Percentiles rank a stretch among this genome's conserved stretches.
Conservation (phyloP, 2,888 invertebrate species). For the Stenichneumon culpator region DNA sequence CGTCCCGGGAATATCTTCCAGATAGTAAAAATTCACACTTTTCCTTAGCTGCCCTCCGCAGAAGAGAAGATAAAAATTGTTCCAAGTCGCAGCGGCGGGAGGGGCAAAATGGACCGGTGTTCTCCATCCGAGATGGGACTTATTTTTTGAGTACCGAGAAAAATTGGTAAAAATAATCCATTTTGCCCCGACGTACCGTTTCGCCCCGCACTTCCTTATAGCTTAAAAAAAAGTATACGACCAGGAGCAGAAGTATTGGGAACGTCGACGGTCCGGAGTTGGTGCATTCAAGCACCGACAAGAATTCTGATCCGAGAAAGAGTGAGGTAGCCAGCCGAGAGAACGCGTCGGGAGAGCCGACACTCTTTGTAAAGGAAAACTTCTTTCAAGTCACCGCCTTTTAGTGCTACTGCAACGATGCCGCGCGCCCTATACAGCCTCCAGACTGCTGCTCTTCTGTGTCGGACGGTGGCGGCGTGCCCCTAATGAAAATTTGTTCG, state of each 20-base stretch:
- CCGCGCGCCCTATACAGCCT: constrained; percentile 46
- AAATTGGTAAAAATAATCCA: neutral
- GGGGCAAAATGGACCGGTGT: neutral
- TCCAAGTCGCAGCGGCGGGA: constrained; percentile 10
- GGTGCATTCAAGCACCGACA: constrained; percentile 73
- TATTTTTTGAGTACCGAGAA: neutral
- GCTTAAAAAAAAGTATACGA: constrained; percentile 64
- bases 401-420: constrained; percentile 74
- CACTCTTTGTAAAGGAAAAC: constrained; percentile 83
- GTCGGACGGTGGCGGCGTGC: constrained; percentile 27
- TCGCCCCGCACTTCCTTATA: constrained; percentile 1
- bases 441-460: constrained; percentile 21
- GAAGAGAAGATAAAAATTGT: constrained; percentile 53
- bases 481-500: constrained; percentile 62
- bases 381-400: constrained; percentile 84
- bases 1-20: neutral
- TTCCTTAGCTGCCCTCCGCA: neutral
- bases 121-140: neutral
- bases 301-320: constrained; percentile 71
- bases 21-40: constrained; percentile 28
- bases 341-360: constrained; percentile 67
- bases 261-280: constrained; percentile 55
- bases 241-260: constrained; percentile 23
- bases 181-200: neutral
- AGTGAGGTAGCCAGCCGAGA: constrained; percentile 47